Evolutionary conservation across 2,113 vertebrate genomes (phyloP), one percentile per base, ranked within the genome.

Genomic region (Cyanoramphus novaezelandiae): DNA sequence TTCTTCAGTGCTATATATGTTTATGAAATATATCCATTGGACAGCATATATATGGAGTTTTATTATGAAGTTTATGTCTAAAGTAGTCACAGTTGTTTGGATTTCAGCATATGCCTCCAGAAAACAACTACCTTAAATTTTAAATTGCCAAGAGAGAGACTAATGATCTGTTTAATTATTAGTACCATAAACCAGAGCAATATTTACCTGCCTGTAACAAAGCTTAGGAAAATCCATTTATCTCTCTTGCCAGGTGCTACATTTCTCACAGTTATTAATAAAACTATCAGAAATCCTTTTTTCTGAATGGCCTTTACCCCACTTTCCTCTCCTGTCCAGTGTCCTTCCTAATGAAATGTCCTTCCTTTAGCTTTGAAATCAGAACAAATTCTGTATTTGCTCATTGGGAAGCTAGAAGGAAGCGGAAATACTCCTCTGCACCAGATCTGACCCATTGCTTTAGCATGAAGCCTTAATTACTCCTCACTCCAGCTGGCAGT

Each of bases 131-230:
- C 49, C 79, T 90, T 90, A 81, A 86, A 72, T 92, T 84, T 84
- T 69, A 82, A 55, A 50, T 90, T 93, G 44, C 92, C 78, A 65
- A 84, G 82, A 91, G 77, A 92, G 67, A 90, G 83, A 88, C 81
- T 49, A 70, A 62, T 67, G 52, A 63, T 86, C 97, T 98, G 97
- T 98, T 98, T 98, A 98, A 98, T 98, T 96, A 98, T 98, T 97
- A 97, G 97, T 96, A 83, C 93, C 95, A 95, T 96, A 96, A 97
- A 97, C 90, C 85, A 93, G 94, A 97, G 93, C 93, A 85, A 94
- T 98, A 96, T 98, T 98, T 98, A 97, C 97, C 92, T 94, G 92
- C 41, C 86, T 84, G 55, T 71, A 95, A 95, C n/a, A 97, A 71
- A 57, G 46, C 94, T 86, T 90, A 93, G 90, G 95, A 96, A 97